Evolutionary conservation across 2,113 vertebrate genomes (phyloP), one percentile per base, ranked within the genome.

Genomic region (Euleptes europaea): DNA sequence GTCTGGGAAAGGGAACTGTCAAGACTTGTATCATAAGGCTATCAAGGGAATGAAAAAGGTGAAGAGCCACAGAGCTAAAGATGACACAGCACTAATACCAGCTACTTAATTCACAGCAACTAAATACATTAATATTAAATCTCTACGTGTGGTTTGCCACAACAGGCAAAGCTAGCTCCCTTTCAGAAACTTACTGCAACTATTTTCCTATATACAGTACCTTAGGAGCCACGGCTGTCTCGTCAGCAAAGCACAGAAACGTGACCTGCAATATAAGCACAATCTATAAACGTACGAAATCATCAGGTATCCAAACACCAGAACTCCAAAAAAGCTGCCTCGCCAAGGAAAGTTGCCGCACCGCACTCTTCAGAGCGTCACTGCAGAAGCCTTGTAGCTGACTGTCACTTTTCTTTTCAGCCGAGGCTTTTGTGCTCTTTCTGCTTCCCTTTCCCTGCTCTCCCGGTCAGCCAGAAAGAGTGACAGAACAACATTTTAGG

Each of bases 241-340:
- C 98, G 90, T 97, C 97, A 85, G 95, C 94, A 94, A 99, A 97
- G 89, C 95, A 96, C 92, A 99, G 93, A 95, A 98, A 99, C 75
- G 97, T 96, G 86, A 99, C 92, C 99, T 99, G 90, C 42, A 95
- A 94, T 81, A 40, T 40, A 28, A 77, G 0, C 87, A 77, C 10
- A 40, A n/a, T 19, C 38, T 21, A 35, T 63, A 79, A 7, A 5
- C n/a, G 42, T 26, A n/a, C 23, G 9, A 54, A 69, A 69, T 11
- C 12, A 69, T 78, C 54, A 15, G 54, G 5, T 31, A 17, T 3
- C 26, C 35, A n/a, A 31, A 7, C 47, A n/a, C 9, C 9, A 15
- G 23, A 2, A 9, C 15, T 28, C 49, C 10, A 9, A 1, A 63
- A 63, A 63, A 63, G 60, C 23, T 23, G 8, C 60, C 60, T 28